A percentile compares a stretch with the other conserved stretches of the same genome.
phyloP scores from a whole-genome alignment of 2,888 invertebrate genomes.

The Euphydryas editha region DNA sequence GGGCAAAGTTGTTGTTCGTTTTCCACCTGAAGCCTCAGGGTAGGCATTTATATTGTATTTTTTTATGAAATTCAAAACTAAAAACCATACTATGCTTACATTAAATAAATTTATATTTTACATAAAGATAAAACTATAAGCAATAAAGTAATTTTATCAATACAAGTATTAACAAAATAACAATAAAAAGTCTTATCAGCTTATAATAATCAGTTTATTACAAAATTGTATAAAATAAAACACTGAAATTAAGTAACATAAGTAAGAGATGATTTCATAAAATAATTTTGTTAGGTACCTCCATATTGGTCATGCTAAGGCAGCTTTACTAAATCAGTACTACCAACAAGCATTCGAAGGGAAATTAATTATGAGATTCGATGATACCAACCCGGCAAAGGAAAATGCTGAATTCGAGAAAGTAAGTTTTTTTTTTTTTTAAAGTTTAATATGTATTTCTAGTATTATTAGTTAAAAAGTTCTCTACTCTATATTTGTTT shows the following conservation, averaged over 20 bases:
- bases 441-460: too few relatives aligned
- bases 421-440: constrained; percentile 65
- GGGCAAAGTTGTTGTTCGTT: constrained; percentile 98
- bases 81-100: too few relatives aligned
- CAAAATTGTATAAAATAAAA: neutral
- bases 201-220: neutral
- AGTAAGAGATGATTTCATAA: too few relatives aligned
- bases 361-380: constrained; percentile 98
- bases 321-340: constrained; percentile 98
- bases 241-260: neutral
- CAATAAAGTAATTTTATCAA: constrained; percentile 1
- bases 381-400: constrained; percentile 99
- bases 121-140: neutral
- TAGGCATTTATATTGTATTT: constrained; percentile 53
- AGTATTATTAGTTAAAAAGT: too few relatives aligned
- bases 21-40: constrained; percentile 99
- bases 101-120: constrained; percentile 9
- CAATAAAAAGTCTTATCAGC: neutral
- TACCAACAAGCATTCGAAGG: constrained; percentile 97
- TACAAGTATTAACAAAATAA: neutral
- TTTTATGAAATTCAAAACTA: too few relatives aligned
- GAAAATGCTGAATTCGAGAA: constrained; percentile 98
- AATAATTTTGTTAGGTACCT: constrained; percentile 86
- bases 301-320: constrained; percentile 99
- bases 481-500: neutral